Base-by-base conservation (phyloP, 2,888 invertebrate species). In the Nomada ruficornis region DNA sequence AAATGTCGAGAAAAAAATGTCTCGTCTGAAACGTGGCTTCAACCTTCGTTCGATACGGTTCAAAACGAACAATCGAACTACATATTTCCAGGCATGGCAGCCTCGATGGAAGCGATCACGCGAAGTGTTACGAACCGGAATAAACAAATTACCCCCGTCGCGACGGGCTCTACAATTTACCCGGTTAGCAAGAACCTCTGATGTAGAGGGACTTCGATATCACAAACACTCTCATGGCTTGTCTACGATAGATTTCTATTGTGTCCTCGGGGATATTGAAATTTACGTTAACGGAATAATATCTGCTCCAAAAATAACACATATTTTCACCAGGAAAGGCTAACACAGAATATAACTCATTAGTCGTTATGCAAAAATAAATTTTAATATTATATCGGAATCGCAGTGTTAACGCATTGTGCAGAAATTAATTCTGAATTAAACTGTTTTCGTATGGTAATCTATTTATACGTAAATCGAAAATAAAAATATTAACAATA, bases 41-140 rank as follows among this genome's bases (percentile, higher is more conserved):
- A 73, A 73, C 64, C 44, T 64, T 55, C 29, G 26, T 72, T 63
- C 44, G 72, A 72, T n/a, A 72, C 72, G 72, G n/a, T 10, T 64
- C 44, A 47, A 42, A 54, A 63, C 63, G 71, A 72, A 63, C 10
- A 26, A 26, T 64, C 26, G 10, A 13, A 59, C 44, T 65, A 36
- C 65, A 42, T 52, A 18, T 63, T 52, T 52, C 54, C 42, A 36
- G 36, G 36, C 36, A 42, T 42, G 13, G 13, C 2, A 42, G 42
- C 23, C 52, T 18, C 36, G 42, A 55, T 23, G 3, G 10, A 26
- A 63, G 23, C 13, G 42, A 54, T 23, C 62, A 23, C 54, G 71
- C 52, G n/a, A 73, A 23, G 47, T 57, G 65, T 23, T 64, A 57
- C 57, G 57, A 20, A 23, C 57, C 23, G 23, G 57, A 26, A 15